A percentile compares a stretch with the other conserved stretches of the same genome.
These are phyloP conservation scores for Eucidaris tribuloides DNA, from an alignment of 35 echinoderm and acorn worm genomes.

Conservation along the genomic window DNA sequence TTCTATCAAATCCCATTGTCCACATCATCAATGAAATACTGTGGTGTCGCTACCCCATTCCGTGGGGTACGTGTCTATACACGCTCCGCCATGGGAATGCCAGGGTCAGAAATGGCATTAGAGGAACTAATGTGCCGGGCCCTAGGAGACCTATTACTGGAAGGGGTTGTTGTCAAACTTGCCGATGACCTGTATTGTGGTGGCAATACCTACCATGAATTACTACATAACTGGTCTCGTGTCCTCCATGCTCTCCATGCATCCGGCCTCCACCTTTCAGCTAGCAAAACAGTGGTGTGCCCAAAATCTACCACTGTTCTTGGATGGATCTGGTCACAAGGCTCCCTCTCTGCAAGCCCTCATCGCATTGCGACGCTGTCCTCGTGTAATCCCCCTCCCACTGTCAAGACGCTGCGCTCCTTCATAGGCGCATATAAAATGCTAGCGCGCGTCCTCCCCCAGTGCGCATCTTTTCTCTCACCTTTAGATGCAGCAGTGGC, in stretches of 20 bases:
- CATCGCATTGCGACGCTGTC: slow-evolving; percentile 30
- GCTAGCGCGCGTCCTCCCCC: slow-evolving; percentile 33
- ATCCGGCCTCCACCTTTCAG: no score
- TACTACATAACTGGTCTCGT: slow-evolving; percentile 17
- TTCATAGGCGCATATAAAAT: slow-evolving; percentile 60
- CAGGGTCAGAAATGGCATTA: slow-evolving; percentile 18
- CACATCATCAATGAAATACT: slow-evolving; percentile 51
- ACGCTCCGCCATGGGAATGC: slow-evolving; percentile 61
- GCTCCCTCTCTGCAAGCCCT: slow-evolving; percentile 31
- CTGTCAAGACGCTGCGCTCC: slow-evolving; percentile 23
- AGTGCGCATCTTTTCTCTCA: slow-evolving; percentile 10
- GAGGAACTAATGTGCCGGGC: slow-evolving; percentile 32
- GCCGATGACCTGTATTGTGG: slow-evolving; percentile 45
- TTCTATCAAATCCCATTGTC: slow-evolving; percentile 68
- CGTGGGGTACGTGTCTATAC: slow-evolving; percentile 40
- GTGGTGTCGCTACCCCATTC: slow-evolving; percentile 48
- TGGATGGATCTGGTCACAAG: slow-evolving; percentile 53
- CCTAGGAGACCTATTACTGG: slow-evolving; percentile 42
- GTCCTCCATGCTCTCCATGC: slow-evolving; percentile 24
- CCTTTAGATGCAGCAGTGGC: slow-evolving; percentile 42
- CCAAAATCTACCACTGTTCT: no score
- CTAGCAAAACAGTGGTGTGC: slow-evolving; percentile 8
- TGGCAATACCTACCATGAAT: slow-evolving; percentile 16
- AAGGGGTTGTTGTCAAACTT: slow-evolving; percentile 43
- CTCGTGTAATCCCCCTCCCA: slow-evolving; percentile 27